These are phyloP conservation scores for Phyllopteryx taeniolatus DNA, from an alignment of 2,113 vertebrate species.

Conservation along the genomic window DNA sequence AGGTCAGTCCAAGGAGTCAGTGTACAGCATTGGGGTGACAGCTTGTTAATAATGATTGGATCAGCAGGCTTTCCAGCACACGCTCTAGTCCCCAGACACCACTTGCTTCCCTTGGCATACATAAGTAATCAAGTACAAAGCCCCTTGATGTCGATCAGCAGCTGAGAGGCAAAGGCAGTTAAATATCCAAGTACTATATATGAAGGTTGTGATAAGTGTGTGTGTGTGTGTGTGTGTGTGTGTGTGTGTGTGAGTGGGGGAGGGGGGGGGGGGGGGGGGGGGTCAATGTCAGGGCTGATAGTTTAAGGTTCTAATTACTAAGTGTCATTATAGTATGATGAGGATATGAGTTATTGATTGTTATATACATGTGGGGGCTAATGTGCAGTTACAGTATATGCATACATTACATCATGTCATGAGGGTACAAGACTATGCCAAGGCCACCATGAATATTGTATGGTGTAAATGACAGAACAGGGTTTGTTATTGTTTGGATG, in stretches of 20 bases:
- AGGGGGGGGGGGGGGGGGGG: neutral
- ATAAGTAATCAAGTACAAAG: slow-evolving; percentile 60
- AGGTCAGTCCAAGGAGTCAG: slow-evolving; percentile 49
- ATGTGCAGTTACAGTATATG: slow-evolving; percentile 11
- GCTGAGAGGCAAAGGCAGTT: slow-evolving; percentile 27
- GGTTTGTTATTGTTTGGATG: slow-evolving; percentile 15
- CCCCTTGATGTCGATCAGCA: slow-evolving; percentile 49
- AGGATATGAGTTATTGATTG: slow-evolving; percentile 33
- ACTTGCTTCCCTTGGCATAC: slow-evolving; percentile 51
- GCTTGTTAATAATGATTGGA: slow-evolving; percentile 52
- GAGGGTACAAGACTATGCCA: slow-evolving; percentile 13
- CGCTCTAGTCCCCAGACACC: slow-evolving; percentile 49
- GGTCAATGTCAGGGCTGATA: slow-evolving; percentile 42
- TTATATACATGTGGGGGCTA: slow-evolving; percentile 4
- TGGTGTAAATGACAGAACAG: neutral
- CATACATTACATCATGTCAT: slow-evolving; percentile 9
- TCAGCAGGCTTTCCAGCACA: slow-evolving; percentile 57
- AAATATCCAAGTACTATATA: slow-evolving; percentile 43
- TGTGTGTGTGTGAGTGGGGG: too few relatives aligned
- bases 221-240: too few relatives aligned
- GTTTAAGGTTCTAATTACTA: slow-evolving; percentile 33
- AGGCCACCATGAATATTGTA: slow-evolving; percentile 17
- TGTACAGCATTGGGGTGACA: slow-evolving; percentile 13
- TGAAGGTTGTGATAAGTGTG: slow-evolving; percentile 43
- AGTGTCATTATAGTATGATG: slow-evolving; percentile 29